Base-by-base conservation (phyloP, 2,797 vertebrate genomes). In the Orestias chungarensis region DNA sequence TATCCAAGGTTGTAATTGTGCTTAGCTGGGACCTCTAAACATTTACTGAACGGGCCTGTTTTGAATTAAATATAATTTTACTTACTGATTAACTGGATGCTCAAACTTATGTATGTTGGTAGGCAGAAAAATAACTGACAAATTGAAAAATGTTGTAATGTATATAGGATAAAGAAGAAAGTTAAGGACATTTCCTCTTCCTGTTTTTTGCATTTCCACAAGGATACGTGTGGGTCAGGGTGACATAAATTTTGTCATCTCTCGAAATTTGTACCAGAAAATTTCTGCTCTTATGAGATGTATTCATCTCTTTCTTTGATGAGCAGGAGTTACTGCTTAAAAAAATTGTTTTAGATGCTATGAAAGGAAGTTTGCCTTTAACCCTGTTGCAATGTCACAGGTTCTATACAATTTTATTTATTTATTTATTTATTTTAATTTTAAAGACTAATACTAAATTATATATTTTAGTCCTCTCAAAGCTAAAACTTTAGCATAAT, bases 1-100 rank as follows among this genome's bases (percentile, higher is more conserved):
- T 54, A 8, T 3, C n/a, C 10, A 10, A 15, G 20, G 31, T 62
- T 29, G 33, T 38, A 15, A 33, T 66, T 50, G 7, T 52, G 54
- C 47, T 64, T 47, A 25, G 27, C 42, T 3, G 0, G 33, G 54
- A 14, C 23, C 10, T 65, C 27, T 25, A 11, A 18, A 40, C n/a
- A 66, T 65, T 50, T 55, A 3, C 44, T 25, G 10, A 40, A 71
- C 35, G 40, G 20, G 54, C 69, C 40, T 71, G 31, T 52, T 38
- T 69, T 50, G 25, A 35, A 72, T 15, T 35, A 31, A 35, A 29
- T 38, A 40, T 9, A 18, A 7, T 25, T 17, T 3, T 9, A 33
- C 1, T 17, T 7, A 35, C 11, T 42, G 27, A 6, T 23, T 68
- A 40, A 42, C 17, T 40, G 6, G 29, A 25, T 35, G 0, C 18